A percentile compares a stretch with the other conserved stretches of the same genome.
Evolutionary conservation across 2,113 vertebrate genomes (phyloP).

Genomic region (Progne subis): DNA sequence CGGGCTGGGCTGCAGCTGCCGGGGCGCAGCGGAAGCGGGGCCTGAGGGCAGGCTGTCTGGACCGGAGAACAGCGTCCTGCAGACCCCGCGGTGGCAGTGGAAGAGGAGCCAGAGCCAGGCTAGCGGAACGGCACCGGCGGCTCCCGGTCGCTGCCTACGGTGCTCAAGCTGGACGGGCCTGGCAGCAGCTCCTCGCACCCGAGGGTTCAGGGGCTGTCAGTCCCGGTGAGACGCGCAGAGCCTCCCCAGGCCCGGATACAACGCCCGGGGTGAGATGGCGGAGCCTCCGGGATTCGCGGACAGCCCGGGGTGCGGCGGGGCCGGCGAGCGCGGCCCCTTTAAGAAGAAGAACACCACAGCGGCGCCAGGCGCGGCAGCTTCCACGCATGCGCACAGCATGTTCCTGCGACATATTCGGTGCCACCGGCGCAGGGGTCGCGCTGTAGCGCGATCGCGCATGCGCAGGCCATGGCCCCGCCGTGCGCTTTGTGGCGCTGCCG

Average conservation of each 20-base stretch:
- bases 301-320: rapidly evolving
- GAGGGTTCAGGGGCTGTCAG: too few species aligned
- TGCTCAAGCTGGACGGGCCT: not conserved
- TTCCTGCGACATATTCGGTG: not conserved
- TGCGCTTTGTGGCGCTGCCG: conserved; percentile 45
- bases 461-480: not conserved
- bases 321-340: not conserved
- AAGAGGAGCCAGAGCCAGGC: not conserved
- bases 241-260: not conserved
- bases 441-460: rapidly evolving
- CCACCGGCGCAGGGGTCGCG: rapidly evolving
- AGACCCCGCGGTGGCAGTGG: not conserved
- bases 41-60: not conserved
- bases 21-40: not conserved
- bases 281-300: too few species aligned
- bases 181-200: not conserved
- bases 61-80: not conserved
- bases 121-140: not conserved
- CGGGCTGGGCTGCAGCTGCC: not conserved
- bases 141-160: not conserved
- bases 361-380: rapidly evolving
- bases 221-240: not conserved
- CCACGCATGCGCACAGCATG: not conserved
- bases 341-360: not conserved
- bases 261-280: not conserved